Percentiles rank a stretch among this genome's conserved stretches.
phyloP scores from a whole-genome alignment of 2,888 invertebrate species.

The Cheilosia grossa region DNA sequence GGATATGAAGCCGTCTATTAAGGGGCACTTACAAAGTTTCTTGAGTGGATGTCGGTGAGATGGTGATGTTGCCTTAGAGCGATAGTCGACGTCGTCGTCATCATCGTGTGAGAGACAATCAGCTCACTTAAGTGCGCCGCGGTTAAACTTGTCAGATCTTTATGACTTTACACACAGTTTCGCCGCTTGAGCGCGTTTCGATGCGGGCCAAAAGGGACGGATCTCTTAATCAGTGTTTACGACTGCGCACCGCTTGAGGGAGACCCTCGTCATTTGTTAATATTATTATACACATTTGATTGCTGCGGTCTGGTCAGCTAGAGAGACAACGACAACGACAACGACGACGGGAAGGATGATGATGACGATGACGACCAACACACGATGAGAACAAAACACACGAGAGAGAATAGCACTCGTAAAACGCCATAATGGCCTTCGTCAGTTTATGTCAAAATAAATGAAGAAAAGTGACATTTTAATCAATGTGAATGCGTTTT shows the following conservation, averaged over 20 bases:
- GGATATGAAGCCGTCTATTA: constrained; percentile 64
- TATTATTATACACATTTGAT: constrained; percentile 77
- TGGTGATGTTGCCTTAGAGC: constrained; percentile 64
- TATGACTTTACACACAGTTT: constrained; percentile 62
- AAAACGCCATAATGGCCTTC: constrained; percentile 78
- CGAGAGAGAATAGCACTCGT: constrained; percentile 68
- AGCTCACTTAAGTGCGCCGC: constrained; percentile 71
- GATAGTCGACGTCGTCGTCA: constrained; percentile 40
- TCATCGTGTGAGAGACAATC: constrained; percentile 67
- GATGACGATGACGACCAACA: not conserved
- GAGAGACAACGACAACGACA: constrained; percentile 27
- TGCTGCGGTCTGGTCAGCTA: constrained; percentile 75
- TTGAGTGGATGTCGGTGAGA: constrained; percentile 59
- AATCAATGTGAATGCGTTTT: constrained; percentile 80
- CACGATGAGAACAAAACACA: constrained; percentile 61
- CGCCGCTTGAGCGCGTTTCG: constrained; percentile 3
- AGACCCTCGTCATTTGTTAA: constrained; percentile 73
- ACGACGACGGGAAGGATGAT: constrained; percentile 35
- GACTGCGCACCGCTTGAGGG: constrained; percentile 67
- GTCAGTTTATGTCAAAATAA: constrained; percentile 83
- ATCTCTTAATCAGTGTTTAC: constrained; percentile 75
- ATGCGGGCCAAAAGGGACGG: constrained; percentile 71
- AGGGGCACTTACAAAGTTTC: constrained; percentile 58
- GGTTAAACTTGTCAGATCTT: constrained; percentile 71
- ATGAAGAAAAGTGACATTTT: constrained; percentile 83